Evolutionary conservation across 2,888 invertebrate species (phyloP).

Genomic region (Scaptomyza cyrtandrae): DNA sequence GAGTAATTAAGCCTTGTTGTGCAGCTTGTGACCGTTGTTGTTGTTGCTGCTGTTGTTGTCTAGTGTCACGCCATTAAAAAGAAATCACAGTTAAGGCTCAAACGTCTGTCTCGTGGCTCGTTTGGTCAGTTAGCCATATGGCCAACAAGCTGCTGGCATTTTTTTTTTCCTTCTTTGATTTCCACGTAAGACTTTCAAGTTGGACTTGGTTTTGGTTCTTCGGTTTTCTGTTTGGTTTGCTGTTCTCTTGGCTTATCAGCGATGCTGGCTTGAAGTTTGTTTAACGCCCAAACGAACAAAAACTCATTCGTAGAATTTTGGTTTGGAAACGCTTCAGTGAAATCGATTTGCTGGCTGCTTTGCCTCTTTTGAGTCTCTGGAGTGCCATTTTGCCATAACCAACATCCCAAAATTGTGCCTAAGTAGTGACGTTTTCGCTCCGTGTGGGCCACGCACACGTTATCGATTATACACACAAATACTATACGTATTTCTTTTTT

Average conservation of each 20-base stretch:
- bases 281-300: conserved; percentile 64
- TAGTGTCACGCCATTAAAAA: conserved; percentile 80
- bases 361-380: conserved; percentile 72
- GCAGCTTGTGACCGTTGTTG: conserved; percentile 35
- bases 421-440: conserved; percentile 67
- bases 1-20: conserved; percentile 78
- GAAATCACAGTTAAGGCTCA: conserved; percentile 75
- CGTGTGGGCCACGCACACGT: conserved; percentile 58
- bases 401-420: conserved; percentile 78
- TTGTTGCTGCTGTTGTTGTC: conserved; percentile 60
- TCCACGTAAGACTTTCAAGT: conserved; percentile 67
- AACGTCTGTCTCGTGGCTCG: conserved; percentile 51
- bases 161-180: conserved; percentile 45
- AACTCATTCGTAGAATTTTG: conserved; percentile 74
- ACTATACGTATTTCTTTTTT: conserved; percentile 35
- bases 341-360: conserved; percentile 65
- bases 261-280: conserved; percentile 60
- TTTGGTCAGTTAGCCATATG: conserved; percentile 57
- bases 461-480: conserved; percentile 62
- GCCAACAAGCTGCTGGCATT: conserved; percentile 22
- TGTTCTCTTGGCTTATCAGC: conserved; percentile 56
- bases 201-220: conserved; percentile 12
- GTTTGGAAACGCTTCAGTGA: conserved; percentile 63
- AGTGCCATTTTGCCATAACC: conserved; percentile 76
- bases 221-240: not conserved